Conservation (phyloP, 2,888 invertebrate genomes). For the Plebejus anna region DNA sequence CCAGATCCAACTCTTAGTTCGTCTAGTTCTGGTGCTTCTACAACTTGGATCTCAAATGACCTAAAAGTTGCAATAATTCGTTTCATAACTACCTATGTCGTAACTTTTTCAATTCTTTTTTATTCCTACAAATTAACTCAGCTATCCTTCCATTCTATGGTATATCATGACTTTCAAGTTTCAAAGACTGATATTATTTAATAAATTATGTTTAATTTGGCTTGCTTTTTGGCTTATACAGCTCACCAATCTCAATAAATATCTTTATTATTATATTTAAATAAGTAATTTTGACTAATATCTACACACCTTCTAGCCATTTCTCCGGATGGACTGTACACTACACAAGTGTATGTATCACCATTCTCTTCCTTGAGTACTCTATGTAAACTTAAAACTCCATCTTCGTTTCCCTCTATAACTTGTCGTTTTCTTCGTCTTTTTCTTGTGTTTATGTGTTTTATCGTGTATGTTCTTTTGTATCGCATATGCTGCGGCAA, state of each 20-base stretch:
- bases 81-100: neutral
- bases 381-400: constrained; percentile 80
- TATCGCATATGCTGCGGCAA: constrained; percentile 62
- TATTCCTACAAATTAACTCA: too few species aligned
- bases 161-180: too few species aligned
- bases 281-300: neutral
- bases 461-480: constrained; percentile 49
- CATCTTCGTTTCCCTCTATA: constrained; percentile 68
- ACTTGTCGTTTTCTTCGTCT: constrained; percentile 61
- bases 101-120: too few species aligned
- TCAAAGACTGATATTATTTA: too few species aligned
- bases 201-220: too few species aligned
- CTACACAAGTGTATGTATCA: constrained; percentile 90
- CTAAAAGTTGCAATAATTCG: constrained; percentile 45
- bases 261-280: neutral
- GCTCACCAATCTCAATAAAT: too few species aligned
- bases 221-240: too few species aligned
- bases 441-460: constrained; percentile 42
- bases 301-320: constrained; percentile 81
- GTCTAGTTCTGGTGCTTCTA: constrained; percentile 89
- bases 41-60: constrained; percentile 85
- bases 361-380: constrained; percentile 84
- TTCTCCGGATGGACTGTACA: constrained; percentile 86
- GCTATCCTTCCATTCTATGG: too few species aligned
- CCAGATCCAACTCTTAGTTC: constrained; percentile 89